Percentiles rank a stretch among this genome's conserved stretches.
Conservation (phyloP, 2,888 invertebrate species). For the Kuschelorhynchus macadamiae region DNA sequence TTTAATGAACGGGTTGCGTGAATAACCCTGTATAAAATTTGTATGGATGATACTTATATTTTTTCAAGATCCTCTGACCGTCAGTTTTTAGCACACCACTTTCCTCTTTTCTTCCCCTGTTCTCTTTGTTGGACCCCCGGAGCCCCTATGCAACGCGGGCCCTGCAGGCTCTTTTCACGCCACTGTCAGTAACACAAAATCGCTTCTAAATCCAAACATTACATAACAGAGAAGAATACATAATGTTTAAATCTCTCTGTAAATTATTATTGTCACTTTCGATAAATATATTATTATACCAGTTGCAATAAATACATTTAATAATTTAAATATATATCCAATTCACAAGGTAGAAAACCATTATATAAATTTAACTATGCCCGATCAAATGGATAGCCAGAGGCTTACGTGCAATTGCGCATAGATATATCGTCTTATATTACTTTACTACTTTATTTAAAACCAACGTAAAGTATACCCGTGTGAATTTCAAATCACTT, state of each 20-base stretch:
- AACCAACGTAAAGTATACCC: conserved; percentile 21
- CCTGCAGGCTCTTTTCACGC: too few relatives aligned
- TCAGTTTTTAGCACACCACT: too few relatives aligned
- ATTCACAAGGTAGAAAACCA: conserved; percentile 1
- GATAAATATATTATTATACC: conserved; percentile 23
- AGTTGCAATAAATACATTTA: conserved; percentile 18
- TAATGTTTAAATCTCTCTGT: conserved; percentile 11
- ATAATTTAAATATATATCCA: conserved; percentile 16
- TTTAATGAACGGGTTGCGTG: too few relatives aligned
- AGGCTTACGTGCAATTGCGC: conserved; percentile 18
- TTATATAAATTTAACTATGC: conserved; percentile 23
- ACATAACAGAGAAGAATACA: conserved; percentile 8
- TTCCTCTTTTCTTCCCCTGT: too few relatives aligned
- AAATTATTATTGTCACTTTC: conserved; percentile 26
- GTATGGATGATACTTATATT: too few relatives aligned
- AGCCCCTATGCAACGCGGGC: too few relatives aligned
- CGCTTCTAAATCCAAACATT: background rate
- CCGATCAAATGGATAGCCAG: conserved; percentile 15
- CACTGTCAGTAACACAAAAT: too few relatives aligned
- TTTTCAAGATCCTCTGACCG: too few relatives aligned
- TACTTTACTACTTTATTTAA: conserved; percentile 24
- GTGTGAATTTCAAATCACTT: conserved; percentile 31
- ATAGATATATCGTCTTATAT: conserved; percentile 28
- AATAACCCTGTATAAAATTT: too few relatives aligned
- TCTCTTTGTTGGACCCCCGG: too few relatives aligned